These are phyloP conservation scores for Allygus modestus DNA, from an alignment of 2,888 invertebrate species.

Conservation along the genomic window DNA sequence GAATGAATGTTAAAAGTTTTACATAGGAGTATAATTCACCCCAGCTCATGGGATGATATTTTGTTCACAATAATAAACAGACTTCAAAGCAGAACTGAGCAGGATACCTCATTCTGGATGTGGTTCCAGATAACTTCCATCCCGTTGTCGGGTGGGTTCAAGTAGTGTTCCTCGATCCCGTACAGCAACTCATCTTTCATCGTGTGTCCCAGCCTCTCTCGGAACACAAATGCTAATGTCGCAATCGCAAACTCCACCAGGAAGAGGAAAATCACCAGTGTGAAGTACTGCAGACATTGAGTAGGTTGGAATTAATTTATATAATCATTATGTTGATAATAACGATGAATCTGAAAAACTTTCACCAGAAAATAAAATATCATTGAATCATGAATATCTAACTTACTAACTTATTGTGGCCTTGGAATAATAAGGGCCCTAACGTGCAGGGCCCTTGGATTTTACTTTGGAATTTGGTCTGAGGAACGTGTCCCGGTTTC, in stretches of 20 bases:
- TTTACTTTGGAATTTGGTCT: too few relatives aligned
- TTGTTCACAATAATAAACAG: background rate
- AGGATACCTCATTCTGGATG: conserved; percentile 80
- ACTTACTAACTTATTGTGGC: too few relatives aligned
- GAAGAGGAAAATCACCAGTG: conserved; percentile 86
- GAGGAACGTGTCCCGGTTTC: too few relatives aligned
- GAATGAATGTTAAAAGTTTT: too few relatives aligned
- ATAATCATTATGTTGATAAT: conserved; percentile 36
- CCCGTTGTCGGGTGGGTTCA: conserved; percentile 77
- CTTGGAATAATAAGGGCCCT: too few relatives aligned
- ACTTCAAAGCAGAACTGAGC: background rate
- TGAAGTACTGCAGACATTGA: conserved; percentile 82
- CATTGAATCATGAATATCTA: too few relatives aligned
- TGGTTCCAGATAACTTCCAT: conserved; percentile 86
- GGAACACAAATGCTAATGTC: conserved; percentile 86
- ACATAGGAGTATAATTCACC: too few relatives aligned
- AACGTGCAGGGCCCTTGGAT: too few relatives aligned
- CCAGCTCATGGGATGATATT: too few relatives aligned
- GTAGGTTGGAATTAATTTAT: conserved; percentile 67
- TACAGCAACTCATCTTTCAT: conserved; percentile 82
- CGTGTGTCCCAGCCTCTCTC: conserved; percentile 82
- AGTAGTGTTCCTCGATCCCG: conserved; percentile 83
- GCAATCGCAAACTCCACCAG: conserved; percentile 87
- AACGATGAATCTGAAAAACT: too few relatives aligned
- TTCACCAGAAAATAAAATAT: too few relatives aligned